Evolutionary conservation across 2,113 vertebrate genomes (phyloP).

Genomic region (Rhipidura dahli): DNA sequence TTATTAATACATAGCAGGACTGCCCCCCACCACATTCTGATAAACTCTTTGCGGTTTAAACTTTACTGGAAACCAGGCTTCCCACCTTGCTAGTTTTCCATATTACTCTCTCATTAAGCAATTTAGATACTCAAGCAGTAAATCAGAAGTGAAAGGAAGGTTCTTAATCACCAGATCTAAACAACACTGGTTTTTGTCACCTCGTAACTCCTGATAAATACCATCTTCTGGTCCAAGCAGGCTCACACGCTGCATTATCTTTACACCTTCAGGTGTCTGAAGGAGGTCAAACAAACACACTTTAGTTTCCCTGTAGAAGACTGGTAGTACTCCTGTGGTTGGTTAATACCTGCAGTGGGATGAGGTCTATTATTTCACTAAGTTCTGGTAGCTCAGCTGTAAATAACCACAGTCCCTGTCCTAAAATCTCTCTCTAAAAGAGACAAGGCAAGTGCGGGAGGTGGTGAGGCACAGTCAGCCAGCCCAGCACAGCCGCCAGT

Average conservation of each 20-base stretch:
- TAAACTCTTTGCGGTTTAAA: not conserved
- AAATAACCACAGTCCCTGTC: not conserved
- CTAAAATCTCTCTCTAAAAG: not conserved
- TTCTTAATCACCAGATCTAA: not conserved
- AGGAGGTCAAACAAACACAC: not conserved
- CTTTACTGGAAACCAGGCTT: conserved; percentile 2
- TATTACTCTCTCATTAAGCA: not conserved
- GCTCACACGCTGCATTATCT: not conserved
- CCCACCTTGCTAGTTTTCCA: not conserved
- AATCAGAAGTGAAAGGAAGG: not conserved
- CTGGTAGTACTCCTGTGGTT: rapidly evolving
- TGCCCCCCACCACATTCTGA: rapidly evolving
- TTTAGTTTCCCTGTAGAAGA: not conserved
- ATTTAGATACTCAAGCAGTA: not conserved
- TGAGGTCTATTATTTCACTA: not conserved
- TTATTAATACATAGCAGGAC: not conserved
- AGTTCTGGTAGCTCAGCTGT: not conserved
- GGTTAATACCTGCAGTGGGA: not conserved
- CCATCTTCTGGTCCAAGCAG: not conserved
- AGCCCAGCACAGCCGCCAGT: not conserved
- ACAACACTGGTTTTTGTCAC: not conserved
- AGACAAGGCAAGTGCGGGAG: not conserved
- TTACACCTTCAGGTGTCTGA: not conserved
- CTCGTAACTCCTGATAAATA: not conserved
- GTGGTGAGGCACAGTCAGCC: not conserved